phyloP scores from a whole-genome alignment of 2,888 invertebrate species.

The Sinhomidia bicolor region DNA sequence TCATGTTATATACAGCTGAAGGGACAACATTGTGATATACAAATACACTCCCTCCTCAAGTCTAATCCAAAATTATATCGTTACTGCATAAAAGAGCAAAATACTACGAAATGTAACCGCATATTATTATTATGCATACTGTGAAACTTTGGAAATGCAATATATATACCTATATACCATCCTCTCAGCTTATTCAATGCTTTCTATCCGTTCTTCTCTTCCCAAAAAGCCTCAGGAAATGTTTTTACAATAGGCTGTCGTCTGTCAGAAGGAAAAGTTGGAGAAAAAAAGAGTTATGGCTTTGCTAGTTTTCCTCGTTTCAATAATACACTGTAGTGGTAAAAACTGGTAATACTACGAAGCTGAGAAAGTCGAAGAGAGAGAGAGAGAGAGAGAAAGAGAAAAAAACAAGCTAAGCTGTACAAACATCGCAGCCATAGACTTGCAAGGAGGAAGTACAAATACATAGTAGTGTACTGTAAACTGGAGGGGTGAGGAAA shows the following conservation, averaged over 20 bases:
- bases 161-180: too few species aligned
- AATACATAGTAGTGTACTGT: too few species aligned
- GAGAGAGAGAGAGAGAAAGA: not conserved
- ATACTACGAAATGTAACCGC: too few species aligned
- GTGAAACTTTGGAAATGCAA: too few species aligned
- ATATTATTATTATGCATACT: too few species aligned
- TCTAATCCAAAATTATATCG: too few species aligned
- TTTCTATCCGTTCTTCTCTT: slow-evolving; percentile 31
- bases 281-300: slow-evolving; percentile 49
- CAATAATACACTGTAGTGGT: not conserved
- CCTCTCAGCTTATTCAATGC: slow-evolving; percentile 45
- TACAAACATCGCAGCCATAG: not conserved
- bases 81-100: too few species aligned
- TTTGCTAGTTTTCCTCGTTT: slow-evolving; percentile 27
- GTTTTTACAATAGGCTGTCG: slow-evolving; percentile 71
- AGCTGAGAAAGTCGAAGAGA: not conserved
- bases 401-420: not conserved
- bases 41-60: too few species aligned
- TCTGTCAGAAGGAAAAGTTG: slow-evolving; percentile 63
- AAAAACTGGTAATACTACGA: not conserved
- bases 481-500: slow-evolving; percentile 68
- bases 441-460: slow-evolving; percentile 17
- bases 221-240: slow-evolving; percentile 66
- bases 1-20: too few species aligned
- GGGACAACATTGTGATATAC: too few species aligned